Percentiles rank a stretch among this genome's conserved stretches.
phyloP scores from a whole-genome alignment of 2,888 invertebrate genomes.

The Eupithecia insigniata region DNA sequence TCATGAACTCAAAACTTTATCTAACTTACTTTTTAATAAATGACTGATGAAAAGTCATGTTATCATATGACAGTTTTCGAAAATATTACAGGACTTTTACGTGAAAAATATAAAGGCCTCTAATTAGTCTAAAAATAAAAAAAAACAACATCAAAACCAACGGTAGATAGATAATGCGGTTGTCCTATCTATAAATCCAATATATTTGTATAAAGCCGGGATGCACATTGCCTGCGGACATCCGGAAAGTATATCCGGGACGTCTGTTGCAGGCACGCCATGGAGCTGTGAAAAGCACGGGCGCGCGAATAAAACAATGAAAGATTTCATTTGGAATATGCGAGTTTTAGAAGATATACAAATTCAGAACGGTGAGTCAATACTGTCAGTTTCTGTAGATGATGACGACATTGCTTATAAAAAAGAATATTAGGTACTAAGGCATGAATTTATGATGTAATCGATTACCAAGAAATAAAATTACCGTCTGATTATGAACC shows the following conservation, averaged over 20 bases:
- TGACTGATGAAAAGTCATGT: neutral
- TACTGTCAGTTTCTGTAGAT: neutral
- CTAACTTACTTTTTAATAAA: no score
- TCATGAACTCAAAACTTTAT: neutral
- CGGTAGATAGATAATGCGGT: constrained; percentile 29
- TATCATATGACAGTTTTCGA: neutral
- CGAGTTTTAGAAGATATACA: neutral
- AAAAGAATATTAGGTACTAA: no score
- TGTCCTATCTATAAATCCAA: constrained; percentile 48
- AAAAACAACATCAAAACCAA: constrained; percentile 17
- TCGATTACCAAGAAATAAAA: neutral
- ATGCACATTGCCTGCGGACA: constrained; percentile 64
- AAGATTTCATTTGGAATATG: neutral
- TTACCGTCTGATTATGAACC: neutral
- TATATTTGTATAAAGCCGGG: constrained; percentile 53
- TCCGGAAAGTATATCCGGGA: constrained; percentile 72
- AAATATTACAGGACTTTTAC: neutral
- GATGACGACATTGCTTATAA: neutral
- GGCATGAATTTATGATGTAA: no score
- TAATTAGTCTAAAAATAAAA: neutral
- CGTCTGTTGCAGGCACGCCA: constrained; percentile 56
- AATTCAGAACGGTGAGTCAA: neutral
- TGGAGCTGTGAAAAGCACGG: constrained; percentile 50
- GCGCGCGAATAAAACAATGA: constrained; percentile 5
- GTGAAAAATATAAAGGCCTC: no score